phyloP scores from a whole-genome alignment of 1,140 invertebrate species.

The Drosophila kepulauana region DNA sequence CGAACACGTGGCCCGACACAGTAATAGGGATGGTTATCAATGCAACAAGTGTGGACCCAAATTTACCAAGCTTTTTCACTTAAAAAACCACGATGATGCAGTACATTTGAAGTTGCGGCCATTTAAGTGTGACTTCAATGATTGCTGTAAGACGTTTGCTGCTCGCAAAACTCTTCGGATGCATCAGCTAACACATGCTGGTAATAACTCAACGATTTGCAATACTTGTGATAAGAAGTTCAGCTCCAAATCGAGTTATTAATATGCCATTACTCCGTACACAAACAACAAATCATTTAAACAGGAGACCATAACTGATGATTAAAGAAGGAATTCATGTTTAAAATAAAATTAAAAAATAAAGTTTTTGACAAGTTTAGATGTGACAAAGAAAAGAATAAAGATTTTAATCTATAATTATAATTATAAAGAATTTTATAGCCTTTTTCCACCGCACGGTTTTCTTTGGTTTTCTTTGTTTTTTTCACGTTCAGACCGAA shows the following conservation, averaged over 20 bases:
- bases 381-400: not conserved
- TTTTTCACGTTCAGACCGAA: too few relatives aligned
- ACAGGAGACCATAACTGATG: not conserved
- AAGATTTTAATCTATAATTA: too few relatives aligned
- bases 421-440: too few relatives aligned
- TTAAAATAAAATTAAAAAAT: too few relatives aligned
- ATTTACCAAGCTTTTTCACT: constrained; percentile 41
- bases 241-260: constrained; percentile 16
- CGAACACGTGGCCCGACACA: constrained; percentile 24
- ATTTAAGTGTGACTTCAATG: constrained; percentile 26
- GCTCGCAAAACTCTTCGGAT: constrained; percentile 31
- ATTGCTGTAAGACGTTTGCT: constrained; percentile 32
- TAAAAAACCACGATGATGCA: constrained; percentile 47
- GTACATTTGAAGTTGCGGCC: constrained; percentile 48
- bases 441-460: too few relatives aligned
- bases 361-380: not conserved
- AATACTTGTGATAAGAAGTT: constrained; percentile 25
- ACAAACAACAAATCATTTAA: constrained; percentile 18
- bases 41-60: constrained; percentile 45
- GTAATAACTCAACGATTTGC: constrained; percentile 12
- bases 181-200: constrained; percentile 17
- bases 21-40: constrained; percentile 39
- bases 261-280: constrained; percentile 15
- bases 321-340: not conserved
- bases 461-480: too few relatives aligned